These are phyloP conservation scores for Phymatocera aterrima DNA, from an alignment of 2,888 invertebrate genomes.

Conservation along the genomic window DNA sequence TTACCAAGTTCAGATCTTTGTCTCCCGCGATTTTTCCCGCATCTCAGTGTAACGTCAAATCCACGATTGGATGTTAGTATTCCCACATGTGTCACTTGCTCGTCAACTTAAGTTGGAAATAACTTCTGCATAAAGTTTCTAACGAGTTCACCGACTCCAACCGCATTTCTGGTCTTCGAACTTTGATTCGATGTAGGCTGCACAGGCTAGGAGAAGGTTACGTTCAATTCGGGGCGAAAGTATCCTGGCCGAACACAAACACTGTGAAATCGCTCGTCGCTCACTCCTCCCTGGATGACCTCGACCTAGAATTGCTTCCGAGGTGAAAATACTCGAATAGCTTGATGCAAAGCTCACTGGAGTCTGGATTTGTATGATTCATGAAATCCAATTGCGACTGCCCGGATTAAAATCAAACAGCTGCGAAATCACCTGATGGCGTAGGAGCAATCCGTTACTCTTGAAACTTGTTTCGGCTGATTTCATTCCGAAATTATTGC, in stretches of 20 bases:
- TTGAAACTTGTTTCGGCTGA: background rate
- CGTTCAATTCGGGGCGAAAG: background rate
- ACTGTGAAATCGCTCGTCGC: background rate
- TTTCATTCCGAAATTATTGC: conserved; percentile 2
- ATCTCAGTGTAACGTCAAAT: conserved; percentile 19
- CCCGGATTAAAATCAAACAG: conserved; percentile 22
- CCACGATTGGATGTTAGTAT: conserved; percentile 29
- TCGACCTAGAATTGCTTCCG: conserved; percentile 6
- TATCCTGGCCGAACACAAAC: background rate
- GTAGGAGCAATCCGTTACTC: background rate
- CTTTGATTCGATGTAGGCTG: background rate
- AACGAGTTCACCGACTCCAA: conserved; percentile 33
- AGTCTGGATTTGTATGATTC: background rate
- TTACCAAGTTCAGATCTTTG: conserved; percentile 7
- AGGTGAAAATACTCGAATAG: background rate
- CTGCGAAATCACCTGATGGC: background rate
- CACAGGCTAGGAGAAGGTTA: background rate
- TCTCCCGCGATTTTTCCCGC: background rate
- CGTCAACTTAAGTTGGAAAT: conserved; percentile 8
- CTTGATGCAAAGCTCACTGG: background rate
- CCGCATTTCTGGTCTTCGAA: background rate
- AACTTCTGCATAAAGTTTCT: conserved; percentile 17
- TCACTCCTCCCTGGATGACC: background rate
- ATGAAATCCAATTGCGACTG: conserved; percentile 21
- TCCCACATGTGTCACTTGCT: conserved; percentile 38